These are phyloP conservation scores for Grammomys dolichurus DNA, from an alignment of 2,113 vertebrate species.

Conservation along the genomic window DNA sequence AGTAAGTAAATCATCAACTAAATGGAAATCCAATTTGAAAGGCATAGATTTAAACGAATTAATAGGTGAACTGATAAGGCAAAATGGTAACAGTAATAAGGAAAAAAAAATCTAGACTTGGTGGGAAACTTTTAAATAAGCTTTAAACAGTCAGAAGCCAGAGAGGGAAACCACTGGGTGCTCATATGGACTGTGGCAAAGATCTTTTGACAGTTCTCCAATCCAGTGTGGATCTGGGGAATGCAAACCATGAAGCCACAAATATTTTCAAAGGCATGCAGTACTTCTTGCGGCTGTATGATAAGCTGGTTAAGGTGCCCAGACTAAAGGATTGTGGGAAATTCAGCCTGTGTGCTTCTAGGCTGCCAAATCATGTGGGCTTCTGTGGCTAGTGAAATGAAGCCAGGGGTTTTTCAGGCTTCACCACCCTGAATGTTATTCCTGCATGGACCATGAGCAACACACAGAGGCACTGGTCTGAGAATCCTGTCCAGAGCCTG, in stretches of 20 bases:
- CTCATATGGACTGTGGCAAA: neutral
- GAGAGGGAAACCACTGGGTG: slow-evolving; percentile 16
- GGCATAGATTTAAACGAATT: slow-evolving; percentile 61
- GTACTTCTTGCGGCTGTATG: neutral
- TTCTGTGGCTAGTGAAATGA: slow-evolving; percentile 26
- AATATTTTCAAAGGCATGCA: slow-evolving; percentile 29
- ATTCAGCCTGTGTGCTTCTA: neutral
- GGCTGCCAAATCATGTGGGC: slow-evolving; percentile 9
- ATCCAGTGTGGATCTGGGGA: slow-evolving; percentile 36
- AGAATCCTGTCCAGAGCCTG: neutral
- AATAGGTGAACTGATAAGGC: slow-evolving; percentile 71
- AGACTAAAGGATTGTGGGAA: slow-evolving; percentile 28
- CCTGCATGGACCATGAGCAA: neutral
- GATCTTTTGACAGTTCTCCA: slow-evolving; percentile 30
- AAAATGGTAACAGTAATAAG: slow-evolving; percentile 62
- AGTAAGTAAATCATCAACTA: slow-evolving; percentile 73
- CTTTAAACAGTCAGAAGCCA: neutral
- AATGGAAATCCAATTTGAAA: slow-evolving; percentile 78
- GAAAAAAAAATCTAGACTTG: slow-evolving; percentile 35
- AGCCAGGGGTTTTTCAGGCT: neutral
- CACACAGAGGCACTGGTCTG: neutral
- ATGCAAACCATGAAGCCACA: slow-evolving; percentile 47
- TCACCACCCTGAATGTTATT: neutral
- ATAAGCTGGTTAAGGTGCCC: neutral
- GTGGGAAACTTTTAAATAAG: slow-evolving; percentile 57